Evolutionary conservation across 2,797 vertebrate species (phyloP).

Genomic region (Malacoctenus gilli): DNA sequence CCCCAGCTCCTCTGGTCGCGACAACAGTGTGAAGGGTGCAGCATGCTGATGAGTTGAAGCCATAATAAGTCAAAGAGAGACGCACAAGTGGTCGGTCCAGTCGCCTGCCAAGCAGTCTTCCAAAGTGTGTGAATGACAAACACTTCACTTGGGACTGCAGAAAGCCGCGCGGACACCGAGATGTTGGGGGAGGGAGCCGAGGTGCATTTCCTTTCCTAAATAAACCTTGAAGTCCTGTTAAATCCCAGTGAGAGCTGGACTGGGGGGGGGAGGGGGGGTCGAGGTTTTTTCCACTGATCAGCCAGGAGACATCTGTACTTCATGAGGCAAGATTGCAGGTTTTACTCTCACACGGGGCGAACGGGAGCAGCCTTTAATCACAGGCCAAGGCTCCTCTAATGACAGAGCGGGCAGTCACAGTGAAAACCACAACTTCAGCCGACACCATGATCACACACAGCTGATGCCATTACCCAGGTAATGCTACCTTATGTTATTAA

Average conservation of each 20-base stretch:
- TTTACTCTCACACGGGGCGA: slow-evolving; percentile 43
- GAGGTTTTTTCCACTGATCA: slow-evolving; percentile 38
- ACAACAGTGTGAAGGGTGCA: too few species aligned
- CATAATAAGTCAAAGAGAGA: too few species aligned
- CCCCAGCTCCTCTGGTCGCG: too few species aligned
- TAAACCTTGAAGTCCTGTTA: slow-evolving; percentile 41
- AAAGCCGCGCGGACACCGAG: slow-evolving; percentile 9
- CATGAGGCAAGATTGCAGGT: slow-evolving; percentile 45
- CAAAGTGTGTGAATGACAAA: too few species aligned
- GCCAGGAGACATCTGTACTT: slow-evolving; percentile 57
- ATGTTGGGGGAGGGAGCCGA: slow-evolving; percentile 16
- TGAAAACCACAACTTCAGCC: slow-evolving; percentile 44
- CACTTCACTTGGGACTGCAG: slow-evolving; percentile 14
- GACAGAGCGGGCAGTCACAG: slow-evolving; percentile 31
- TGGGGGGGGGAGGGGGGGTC: slow-evolving; percentile 9
- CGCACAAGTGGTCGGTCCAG: too few species aligned
- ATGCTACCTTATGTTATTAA: slow-evolving; percentile 18
- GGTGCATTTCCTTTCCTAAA: slow-evolving; percentile 53
- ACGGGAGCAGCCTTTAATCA: slow-evolving; percentile 56
- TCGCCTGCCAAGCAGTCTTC: too few species aligned
- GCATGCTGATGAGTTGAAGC: too few species aligned
- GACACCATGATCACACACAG: slow-evolving; percentile 31
- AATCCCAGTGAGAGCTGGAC: slow-evolving; percentile 37
- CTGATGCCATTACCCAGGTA: slow-evolving; percentile 30
- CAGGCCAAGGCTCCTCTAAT: slow-evolving; percentile 43